Conservation (phyloP, 1,140 invertebrate species). For the Magallana ariakensis region DNA sequence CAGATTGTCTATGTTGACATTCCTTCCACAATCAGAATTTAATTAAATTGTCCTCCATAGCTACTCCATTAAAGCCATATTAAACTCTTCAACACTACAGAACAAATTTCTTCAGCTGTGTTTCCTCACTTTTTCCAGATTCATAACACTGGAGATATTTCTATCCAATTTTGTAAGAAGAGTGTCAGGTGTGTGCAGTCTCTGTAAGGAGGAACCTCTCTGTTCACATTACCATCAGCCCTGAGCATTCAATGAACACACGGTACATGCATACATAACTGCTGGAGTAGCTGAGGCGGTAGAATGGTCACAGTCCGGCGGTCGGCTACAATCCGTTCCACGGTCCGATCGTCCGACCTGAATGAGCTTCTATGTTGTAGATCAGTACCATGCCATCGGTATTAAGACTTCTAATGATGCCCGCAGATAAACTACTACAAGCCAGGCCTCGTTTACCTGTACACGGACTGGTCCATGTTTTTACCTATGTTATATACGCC, state of each 20-base stretch:
- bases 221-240: conserved; percentile 10
- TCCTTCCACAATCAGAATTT: conserved; percentile 25
- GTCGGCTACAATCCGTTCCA: neutral
- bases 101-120: neutral
- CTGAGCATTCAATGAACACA: neutral
- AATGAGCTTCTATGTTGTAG: conserved; percentile 9
- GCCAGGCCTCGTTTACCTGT: neutral
- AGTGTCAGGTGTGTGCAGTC: neutral
- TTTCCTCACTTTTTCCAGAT: neutral
- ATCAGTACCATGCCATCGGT: neutral
- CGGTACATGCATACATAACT: conserved; percentile 2
- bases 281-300: neutral
- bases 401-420: conserved; percentile 15
- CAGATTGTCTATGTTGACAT: neutral
- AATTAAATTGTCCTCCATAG: conserved; percentile 12
- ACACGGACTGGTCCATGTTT: neutral
- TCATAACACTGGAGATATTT: neutral
- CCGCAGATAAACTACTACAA: neutral
- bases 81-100: neutral
- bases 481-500: conserved; percentile 8
- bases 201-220: neutral
- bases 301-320: neutral
- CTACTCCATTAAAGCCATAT: no score
- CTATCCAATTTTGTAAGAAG: neutral
- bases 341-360: neutral